phyloP scores from a whole-genome alignment of 2,888 invertebrate species.

The Xiphydria camelus region DNA sequence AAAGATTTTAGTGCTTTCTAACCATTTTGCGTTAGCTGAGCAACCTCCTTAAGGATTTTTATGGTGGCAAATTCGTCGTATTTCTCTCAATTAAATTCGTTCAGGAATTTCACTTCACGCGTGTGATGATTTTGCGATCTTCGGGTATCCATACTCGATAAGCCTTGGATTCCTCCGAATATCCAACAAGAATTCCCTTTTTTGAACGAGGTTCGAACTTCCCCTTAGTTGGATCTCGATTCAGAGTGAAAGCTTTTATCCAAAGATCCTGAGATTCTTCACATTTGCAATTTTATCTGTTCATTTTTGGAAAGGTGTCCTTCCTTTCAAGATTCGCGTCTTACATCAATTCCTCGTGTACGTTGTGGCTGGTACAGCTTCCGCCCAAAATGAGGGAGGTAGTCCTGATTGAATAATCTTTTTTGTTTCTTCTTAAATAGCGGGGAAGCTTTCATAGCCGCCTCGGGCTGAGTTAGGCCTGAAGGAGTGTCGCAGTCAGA shows the following conservation, averaged over 20 bases:
- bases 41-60: neutral
- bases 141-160: conserved; percentile 16
- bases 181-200: conserved; percentile 17
- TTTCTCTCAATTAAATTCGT: conserved; percentile 7
- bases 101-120: conserved; percentile 16
- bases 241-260: conserved; percentile 24
- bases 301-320: conserved; percentile 35
- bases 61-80: neutral
- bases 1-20: no score
- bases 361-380: conserved; percentile 42
- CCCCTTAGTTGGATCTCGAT: conserved; percentile 8
- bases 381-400: conserved; percentile 39
- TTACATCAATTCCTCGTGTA: conserved; percentile 41
- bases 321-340: conserved; percentile 25
- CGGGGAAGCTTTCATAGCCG: no score
- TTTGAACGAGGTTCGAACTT: conserved; percentile 8
- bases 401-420: conserved; percentile 35
- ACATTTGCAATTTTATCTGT: conserved; percentile 29
- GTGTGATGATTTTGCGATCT: conserved; percentile 4
- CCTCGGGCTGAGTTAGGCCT: no score
- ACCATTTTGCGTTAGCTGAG: no score
- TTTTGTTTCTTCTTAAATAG: no score
- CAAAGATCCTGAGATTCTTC: conserved; percentile 32
- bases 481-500: no score
- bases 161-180: conserved; percentile 10